These are phyloP conservation scores for Rhadinocentrus ornatus DNA, from an alignment of 2,797 vertebrate genomes.

Conservation along the genomic window DNA sequence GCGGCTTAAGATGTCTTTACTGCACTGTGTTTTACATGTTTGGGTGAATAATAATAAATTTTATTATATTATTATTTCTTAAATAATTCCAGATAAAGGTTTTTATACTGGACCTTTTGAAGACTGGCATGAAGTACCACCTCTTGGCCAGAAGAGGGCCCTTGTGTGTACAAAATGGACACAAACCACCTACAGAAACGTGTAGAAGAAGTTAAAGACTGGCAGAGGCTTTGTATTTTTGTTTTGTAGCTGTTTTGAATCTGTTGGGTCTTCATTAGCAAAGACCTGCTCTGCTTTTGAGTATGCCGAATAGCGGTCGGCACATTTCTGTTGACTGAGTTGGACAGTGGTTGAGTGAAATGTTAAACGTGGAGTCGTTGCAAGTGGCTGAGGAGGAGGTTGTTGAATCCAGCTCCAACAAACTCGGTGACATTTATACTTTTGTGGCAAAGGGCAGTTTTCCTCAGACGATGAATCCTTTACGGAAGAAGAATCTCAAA, in stretches of 20 bases:
- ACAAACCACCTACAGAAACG: not conserved
- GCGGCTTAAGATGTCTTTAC: not conserved
- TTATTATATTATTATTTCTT: not conserved
- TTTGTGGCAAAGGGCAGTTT: slow-evolving; percentile 89
- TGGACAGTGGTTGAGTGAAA: slow-evolving; percentile 14
- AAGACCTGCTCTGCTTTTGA: not conserved
- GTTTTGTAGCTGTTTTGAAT: not conserved
- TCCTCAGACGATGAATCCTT: slow-evolving; percentile 86
- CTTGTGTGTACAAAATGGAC: not conserved
- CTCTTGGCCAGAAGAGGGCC: not conserved
- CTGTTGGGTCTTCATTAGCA: not conserved
- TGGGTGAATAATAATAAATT: not conserved
- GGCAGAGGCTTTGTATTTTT: not conserved
- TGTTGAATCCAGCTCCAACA: slow-evolving; percentile 81
- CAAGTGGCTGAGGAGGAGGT: slow-evolving; percentile 90
- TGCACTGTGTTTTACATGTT: not conserved
- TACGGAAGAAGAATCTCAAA: slow-evolving; percentile 89
- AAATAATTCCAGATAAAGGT: no score
- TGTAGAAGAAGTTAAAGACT: slow-evolving; percentile 19
- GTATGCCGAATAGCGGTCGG: not conserved
- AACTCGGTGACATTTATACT: slow-evolving; percentile 88
- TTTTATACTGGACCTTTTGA: no score
- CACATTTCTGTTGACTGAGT: not conserved
- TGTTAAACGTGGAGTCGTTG: slow-evolving; percentile 85
- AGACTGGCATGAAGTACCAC: not conserved